Evolutionary conservation across 2,797 vertebrate genomes (phyloP).

Genomic region (Petrocephalus schoutedeni): DNA sequence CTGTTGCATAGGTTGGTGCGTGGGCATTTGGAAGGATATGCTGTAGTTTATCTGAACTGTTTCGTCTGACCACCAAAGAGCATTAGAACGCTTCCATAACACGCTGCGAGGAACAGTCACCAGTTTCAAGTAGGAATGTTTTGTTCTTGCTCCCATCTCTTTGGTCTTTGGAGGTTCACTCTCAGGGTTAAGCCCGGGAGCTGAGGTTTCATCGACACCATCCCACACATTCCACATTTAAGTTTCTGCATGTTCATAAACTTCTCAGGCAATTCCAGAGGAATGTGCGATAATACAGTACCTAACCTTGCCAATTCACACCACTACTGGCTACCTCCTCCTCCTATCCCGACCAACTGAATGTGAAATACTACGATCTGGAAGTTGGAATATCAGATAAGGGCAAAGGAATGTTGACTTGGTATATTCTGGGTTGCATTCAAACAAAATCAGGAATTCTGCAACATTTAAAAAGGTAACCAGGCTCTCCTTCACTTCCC

Average conservation of each 20-base stretch:
- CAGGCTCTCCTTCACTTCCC: background rate
- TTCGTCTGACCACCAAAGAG: background rate
- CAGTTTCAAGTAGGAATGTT: conserved; percentile 14
- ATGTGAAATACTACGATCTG: conserved; percentile 9
- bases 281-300: conserved; percentile 16
- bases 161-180: background rate
- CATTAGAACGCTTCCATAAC: background rate
- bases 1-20: background rate
- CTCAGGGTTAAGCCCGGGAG: background rate
- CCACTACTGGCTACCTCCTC: background rate
- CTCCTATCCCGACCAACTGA: background rate
- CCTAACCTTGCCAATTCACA: background rate
- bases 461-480: conserved; percentile 3
- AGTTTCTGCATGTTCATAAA: background rate
- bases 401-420: background rate
- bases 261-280: background rate
- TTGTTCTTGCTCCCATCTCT: background rate
- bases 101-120: background rate
- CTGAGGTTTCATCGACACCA: background rate
- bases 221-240: background rate
- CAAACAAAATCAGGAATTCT: background rate
- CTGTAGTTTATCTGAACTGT: background rate
- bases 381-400: background rate
- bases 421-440: background rate
- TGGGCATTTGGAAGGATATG: background rate